Conservation (phyloP, 2,888 invertebrate species). For the Beris morrisii region DNA sequence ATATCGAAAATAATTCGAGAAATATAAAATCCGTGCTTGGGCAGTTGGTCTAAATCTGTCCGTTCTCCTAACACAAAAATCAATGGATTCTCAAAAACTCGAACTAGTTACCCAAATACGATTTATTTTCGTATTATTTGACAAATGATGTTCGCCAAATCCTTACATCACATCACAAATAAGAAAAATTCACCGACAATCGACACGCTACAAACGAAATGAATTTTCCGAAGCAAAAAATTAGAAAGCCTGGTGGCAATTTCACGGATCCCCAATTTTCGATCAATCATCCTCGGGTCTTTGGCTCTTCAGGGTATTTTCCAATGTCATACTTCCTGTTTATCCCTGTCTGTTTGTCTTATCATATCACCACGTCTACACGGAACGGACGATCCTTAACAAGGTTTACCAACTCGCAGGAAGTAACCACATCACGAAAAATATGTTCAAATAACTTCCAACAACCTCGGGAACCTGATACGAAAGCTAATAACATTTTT, state of each 20-base stretch:
- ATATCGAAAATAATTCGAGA: no score
- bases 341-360: slow-evolving; percentile 38
- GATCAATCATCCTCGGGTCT: slow-evolving; percentile 35
- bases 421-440: slow-evolving; percentile 28
- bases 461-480: slow-evolving; percentile 24
- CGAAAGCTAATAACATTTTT: slow-evolving; percentile 21
- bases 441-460: slow-evolving; percentile 23
- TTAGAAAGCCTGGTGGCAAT: slow-evolving; percentile 29
- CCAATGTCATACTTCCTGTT: slow-evolving; percentile 35
- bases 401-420: slow-evolving; percentile 3
- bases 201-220: not conserved
- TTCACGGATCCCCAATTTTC: slow-evolving; percentile 37
- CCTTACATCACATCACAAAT: no score
- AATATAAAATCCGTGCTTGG: no score
- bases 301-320: slow-evolving; percentile 32
- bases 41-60: no score
- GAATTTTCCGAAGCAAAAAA: slow-evolving; percentile 10
- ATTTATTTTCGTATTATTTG: no score
- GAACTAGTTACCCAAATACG: no score
- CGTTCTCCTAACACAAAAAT: no score
- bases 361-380: slow-evolving; percentile 31
- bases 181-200: no score
- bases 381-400: slow-evolving; percentile 23
- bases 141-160: no score
- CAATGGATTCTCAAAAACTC: no score